Conservation (phyloP, 2,113 vertebrate species). For the Delphinapterus leucas region DNA sequence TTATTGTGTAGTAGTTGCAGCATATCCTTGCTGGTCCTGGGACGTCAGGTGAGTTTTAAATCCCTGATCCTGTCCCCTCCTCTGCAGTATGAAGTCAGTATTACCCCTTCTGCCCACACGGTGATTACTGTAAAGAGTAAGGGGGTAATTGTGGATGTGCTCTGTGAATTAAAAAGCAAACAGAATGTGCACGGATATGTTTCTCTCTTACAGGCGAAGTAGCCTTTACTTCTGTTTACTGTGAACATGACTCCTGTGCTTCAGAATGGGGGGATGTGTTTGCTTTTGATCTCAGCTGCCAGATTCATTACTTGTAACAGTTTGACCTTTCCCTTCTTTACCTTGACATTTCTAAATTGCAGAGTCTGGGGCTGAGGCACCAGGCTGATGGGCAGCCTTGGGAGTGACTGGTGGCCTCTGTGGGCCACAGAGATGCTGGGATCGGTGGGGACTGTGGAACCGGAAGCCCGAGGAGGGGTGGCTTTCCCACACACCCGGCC, state of each 20-base stretch:
- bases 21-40: neutral
- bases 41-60: neutral
- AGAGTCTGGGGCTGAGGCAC: neutral
- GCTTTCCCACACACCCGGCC: neutral
- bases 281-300: neutral
- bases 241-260: neutral
- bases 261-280: neutral
- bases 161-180: neutral
- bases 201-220: neutral
- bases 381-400: neutral
- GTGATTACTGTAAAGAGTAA: neutral
- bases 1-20: neutral
- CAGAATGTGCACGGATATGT: neutral
- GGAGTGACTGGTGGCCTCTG: neutral
- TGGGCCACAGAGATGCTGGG: too few species aligned
- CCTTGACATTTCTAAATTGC: neutral
- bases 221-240: neutral
- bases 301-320: fast-evolving
- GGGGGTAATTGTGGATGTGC: fast-evolving
- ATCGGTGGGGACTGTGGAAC: neutral
- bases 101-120: neutral
- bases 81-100: fast-evolving
- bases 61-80: neutral
- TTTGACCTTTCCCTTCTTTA: neutral
- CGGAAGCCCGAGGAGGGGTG: too few species aligned